Conservation (phyloP, 2,888 invertebrate genomes). For the Microctonus brassicae region DNA sequence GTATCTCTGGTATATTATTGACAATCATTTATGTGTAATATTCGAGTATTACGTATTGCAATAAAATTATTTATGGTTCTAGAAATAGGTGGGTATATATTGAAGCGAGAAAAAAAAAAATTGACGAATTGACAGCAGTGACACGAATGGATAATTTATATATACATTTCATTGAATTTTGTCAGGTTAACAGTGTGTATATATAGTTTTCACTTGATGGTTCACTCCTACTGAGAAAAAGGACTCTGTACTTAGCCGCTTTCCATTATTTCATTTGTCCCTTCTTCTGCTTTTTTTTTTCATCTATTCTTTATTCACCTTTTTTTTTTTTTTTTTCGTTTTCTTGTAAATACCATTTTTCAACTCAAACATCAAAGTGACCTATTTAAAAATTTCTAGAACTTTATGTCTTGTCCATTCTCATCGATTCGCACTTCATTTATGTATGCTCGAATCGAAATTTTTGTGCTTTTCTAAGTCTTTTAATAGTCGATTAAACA, state of each 20-base stretch:
- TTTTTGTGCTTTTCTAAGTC: too few relatives aligned
- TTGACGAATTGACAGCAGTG: not conserved
- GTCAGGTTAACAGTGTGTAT: not conserved
- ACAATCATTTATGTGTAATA: too few relatives aligned
- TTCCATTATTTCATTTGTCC: conserved; percentile 2
- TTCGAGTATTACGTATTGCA: too few relatives aligned
- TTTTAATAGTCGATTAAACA: too few relatives aligned
- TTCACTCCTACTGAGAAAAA: conserved; percentile 11
- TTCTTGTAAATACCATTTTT: conserved; percentile 8
- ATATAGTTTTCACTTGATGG: not conserved
- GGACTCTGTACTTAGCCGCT: not conserved
- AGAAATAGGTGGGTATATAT: not conserved
- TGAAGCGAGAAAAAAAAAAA: not conserved
- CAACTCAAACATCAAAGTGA: not conserved
- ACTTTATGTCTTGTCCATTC: not conserved
- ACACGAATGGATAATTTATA: conserved; percentile 6
- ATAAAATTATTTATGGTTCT: not conserved
- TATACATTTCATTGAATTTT: conserved; percentile 6
- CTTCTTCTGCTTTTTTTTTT: conserved; percentile 4
- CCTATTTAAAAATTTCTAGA: conserved; percentile 16
- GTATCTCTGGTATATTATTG: too few relatives aligned
- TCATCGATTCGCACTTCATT: too few relatives aligned
- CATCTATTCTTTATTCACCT: not conserved
- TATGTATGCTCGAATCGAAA: too few relatives aligned
- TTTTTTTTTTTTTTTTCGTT: conserved; percentile 6